Conservation (phyloP, 2,113 vertebrate species). For the Ameiurus melas region DNA sequence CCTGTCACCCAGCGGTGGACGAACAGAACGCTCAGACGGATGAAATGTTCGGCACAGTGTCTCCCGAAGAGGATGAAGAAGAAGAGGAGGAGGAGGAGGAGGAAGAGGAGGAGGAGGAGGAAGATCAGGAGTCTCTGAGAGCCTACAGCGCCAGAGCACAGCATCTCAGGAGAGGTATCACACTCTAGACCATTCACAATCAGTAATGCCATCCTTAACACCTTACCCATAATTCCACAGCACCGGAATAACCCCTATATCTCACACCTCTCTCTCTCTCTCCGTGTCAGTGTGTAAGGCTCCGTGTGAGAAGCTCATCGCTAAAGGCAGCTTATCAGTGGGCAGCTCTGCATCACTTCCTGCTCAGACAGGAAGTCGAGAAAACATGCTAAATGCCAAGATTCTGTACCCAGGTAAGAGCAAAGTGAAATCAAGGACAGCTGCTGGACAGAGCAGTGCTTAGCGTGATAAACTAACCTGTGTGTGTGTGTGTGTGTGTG, state of each 20-base stretch:
- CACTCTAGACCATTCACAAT: too few species aligned
- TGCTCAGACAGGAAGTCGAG: conserved; percentile 81
- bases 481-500: conserved; percentile 39
- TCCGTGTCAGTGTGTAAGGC: conserved; percentile 76
- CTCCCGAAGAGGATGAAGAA: conserved; percentile 65
- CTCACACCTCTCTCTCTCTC: background rate
- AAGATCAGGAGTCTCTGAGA: conserved; percentile 73
- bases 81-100: conserved; percentile 67
- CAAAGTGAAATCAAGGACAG: background rate
- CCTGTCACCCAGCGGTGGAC: conserved; percentile 81
- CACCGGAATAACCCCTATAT: background rate
- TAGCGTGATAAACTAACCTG: background rate
- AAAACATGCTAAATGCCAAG: conserved; percentile 86
- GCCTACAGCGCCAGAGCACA: conserved; percentile 72
- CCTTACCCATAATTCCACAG: background rate
- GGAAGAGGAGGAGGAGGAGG: too few species aligned
- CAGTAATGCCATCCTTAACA: background rate
- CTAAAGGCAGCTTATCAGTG: conserved; percentile 79
- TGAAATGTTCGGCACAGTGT: conserved; percentile 75
- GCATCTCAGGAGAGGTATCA: conserved; percentile 77
- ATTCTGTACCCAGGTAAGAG: conserved; percentile 87
- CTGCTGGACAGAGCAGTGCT: background rate
- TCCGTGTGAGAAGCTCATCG: conserved; percentile 87
- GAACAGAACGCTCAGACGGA: conserved; percentile 96
- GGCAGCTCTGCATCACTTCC: conserved; percentile 89